Evolutionary conservation across 2,797 vertebrate species (phyloP).

Genomic region (Anguilla megastoma): DNA sequence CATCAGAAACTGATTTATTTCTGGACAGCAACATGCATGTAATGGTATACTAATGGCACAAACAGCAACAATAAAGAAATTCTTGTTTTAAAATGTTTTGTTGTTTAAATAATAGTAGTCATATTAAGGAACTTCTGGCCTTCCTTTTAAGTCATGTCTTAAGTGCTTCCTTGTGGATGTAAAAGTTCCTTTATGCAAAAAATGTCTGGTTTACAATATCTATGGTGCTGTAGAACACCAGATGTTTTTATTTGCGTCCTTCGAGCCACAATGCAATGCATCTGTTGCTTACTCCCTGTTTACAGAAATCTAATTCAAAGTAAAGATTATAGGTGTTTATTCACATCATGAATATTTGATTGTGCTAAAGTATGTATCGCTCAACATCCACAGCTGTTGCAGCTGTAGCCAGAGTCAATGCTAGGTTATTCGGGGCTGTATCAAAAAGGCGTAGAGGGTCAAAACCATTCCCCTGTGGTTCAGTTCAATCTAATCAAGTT

Average conservation of each 20-base stretch:
- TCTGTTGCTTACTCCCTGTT: slow-evolving; percentile 61
- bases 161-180: slow-evolving; percentile 54
- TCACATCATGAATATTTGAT: slow-evolving; percentile 56
- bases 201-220: slow-evolving; percentile 50
- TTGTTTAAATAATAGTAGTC: slow-evolving; percentile 18
- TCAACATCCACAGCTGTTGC: slow-evolving; percentile 44
- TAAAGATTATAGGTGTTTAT: slow-evolving; percentile 62
- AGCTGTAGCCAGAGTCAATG: slow-evolving; percentile 43
- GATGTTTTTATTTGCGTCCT: slow-evolving; percentile 61
- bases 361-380: slow-evolving; percentile 53
- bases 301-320: slow-evolving; percentile 57
- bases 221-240: slow-evolving; percentile 52
- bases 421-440: slow-evolving; percentile 41
- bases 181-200: slow-evolving; percentile 52
- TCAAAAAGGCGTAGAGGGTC: slow-evolving; percentile 31
- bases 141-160: slow-evolving; percentile 49
- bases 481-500: not conserved
- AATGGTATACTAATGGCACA: not conserved
- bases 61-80: not conserved
- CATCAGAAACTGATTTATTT: not conserved
- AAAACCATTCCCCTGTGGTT: not conserved
- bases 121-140: slow-evolving; percentile 46
- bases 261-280: slow-evolving; percentile 59
- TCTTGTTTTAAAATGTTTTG: slow-evolving; percentile 24
- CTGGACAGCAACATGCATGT: not conserved